Evolutionary conservation across 2,113 vertebrate species (phyloP).

Genomic region (Callipepla californica): DNA sequence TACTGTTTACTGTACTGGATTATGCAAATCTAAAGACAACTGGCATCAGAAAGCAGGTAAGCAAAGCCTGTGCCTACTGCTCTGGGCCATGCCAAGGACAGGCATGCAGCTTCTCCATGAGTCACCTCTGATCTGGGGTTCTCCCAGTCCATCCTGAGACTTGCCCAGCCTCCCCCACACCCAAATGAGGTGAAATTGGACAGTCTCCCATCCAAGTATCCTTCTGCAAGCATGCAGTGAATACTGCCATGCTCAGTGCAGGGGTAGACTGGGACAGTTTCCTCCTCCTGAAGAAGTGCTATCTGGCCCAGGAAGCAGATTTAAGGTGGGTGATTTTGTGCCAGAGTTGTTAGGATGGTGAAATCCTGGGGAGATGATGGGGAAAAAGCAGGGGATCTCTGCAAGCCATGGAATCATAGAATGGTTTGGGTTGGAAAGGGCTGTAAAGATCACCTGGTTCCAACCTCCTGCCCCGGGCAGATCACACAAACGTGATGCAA

Average conservation of each 20-base stretch:
- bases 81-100: background rate
- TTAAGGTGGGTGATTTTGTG: background rate
- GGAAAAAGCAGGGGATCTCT: background rate
- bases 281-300: background rate
- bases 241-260: background rate
- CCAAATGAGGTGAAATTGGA: too few species aligned
- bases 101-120: background rate
- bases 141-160: background rate
- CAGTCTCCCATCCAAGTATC: too few species aligned
- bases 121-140: background rate
- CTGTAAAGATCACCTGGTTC: background rate
- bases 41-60: background rate
- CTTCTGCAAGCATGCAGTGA: background rate
- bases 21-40: slow-evolving; percentile 38
- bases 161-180: background rate
- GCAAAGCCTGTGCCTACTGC: background rate
- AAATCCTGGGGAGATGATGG: background rate
- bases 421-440: background rate
- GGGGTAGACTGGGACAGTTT: too few species aligned
- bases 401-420: background rate
- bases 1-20: slow-evolving; percentile 47
- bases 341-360: background rate
- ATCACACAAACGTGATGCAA: background rate
- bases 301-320: background rate
- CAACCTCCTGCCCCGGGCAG: background rate